Conservation (phyloP, 1,140 invertebrate species). For the Drosophila pandora region DNA sequence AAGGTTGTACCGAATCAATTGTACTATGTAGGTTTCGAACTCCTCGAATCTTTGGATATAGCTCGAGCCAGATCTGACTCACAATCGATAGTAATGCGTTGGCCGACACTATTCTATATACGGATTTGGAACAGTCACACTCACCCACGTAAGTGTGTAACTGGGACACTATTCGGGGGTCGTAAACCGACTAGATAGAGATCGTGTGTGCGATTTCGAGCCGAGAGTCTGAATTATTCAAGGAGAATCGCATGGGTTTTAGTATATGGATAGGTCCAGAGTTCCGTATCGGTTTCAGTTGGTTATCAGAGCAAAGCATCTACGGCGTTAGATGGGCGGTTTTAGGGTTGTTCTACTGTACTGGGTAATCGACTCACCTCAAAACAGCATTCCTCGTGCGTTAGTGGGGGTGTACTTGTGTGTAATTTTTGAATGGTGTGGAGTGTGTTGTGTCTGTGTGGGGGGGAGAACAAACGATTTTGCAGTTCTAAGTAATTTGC, state of each 20-base stretch:
- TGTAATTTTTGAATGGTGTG: not conserved
- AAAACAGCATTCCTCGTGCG: constrained; percentile 50
- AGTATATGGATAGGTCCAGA: constrained; percentile 22
- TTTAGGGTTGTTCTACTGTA: constrained; percentile 41
- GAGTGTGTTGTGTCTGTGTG: not conserved
- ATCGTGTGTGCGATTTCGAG: constrained; percentile 40
- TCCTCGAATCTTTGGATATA: not conserved
- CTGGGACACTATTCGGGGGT: constrained; percentile 67
- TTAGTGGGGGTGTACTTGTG: constrained; percentile 29
- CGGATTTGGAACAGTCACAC: constrained; percentile 41
- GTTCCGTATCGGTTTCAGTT: constrained; percentile 13
- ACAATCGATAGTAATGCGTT: constrained; percentile 27
- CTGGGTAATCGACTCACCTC: constrained; percentile 42
- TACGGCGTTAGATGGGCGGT: constrained; percentile 37
- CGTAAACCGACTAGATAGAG: constrained; percentile 59
- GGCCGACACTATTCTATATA: constrained; percentile 40
- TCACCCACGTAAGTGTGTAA: constrained; percentile 61
- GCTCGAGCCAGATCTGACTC: constrained; percentile 34
- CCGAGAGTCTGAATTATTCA: constrained; percentile 64
- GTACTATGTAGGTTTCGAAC: not conserved
- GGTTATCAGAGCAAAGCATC: constrained; percentile 39
- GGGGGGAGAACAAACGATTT: constrained; percentile 25
- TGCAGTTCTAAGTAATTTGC: constrained; percentile 63
- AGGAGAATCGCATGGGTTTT: constrained; percentile 29
- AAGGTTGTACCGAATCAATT: constrained; percentile 49